Base-by-base conservation (phyloP, 2,797 vertebrate species). In the Cirrhinus molitorella region DNA sequence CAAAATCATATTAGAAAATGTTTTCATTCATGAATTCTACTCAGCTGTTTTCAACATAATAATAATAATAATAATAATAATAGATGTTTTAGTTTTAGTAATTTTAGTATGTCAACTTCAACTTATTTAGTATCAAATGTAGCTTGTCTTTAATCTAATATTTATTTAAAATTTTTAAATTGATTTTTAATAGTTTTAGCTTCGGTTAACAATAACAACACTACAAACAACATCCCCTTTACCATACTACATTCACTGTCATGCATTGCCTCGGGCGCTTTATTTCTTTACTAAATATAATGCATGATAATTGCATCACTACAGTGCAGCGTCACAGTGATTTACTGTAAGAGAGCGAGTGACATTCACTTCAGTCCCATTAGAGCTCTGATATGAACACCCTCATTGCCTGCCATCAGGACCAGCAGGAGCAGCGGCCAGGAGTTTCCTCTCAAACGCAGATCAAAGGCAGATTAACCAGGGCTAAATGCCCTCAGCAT, bases 391-490 rank as follows among this genome's bases (percentile, higher is more conserved):
- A 25, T 70, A 19, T 14, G 31, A 77, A 25, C 45, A 31, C 40
- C 55, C 57, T 79, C 43, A 23, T 59, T n/a, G 19, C 61, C 25
- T 51, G 75, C 55, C 83, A 79, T 65, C 55, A 12, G 40, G n/a
- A 68, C 37, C 61, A 75, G 23, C n/a, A 65, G 43, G 51, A 47
- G 49, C 19, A 25, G 37, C 74, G 16, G 21, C 45, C 37, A 57
- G 43, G 51, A 51, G 78, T 45, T 75, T 75, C 71, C 61, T 57
- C 49, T 79, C 31, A 81, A 81, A 57, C 28, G 9, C 16, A 57
- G 71, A 81, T 76, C 79, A 85, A 76, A 85, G 79, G 25, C 63
- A 51, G 61, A 68, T 34, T 45, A 81, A 70, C 17, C 21, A 17
- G 78, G 43, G 40, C 68, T 71, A 71, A 47, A 71, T 14, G 25